A percentile compares a stretch with the other conserved stretches of the same genome.
Conservation (phyloP, 2,888 invertebrate genomes). For the Trissoscelio sp. region DNA sequence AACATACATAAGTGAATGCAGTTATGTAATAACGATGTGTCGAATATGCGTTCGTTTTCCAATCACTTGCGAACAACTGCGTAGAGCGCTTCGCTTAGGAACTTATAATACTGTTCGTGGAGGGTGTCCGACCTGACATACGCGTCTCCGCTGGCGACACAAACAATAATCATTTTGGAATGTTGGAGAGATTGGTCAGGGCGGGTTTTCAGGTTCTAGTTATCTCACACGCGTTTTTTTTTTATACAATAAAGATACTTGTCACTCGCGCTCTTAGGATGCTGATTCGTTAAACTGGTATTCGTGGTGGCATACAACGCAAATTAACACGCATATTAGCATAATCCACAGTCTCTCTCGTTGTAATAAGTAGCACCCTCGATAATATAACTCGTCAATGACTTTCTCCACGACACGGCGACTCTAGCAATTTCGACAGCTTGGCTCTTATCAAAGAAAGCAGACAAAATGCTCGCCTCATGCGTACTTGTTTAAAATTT, state of each 20-base stretch:
- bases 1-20: conserved; percentile 53
- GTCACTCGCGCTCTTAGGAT: conserved; percentile 37
- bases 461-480: conserved; percentile 39
- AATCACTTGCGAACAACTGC: conserved; percentile 52
- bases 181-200: conserved; percentile 39
- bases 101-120: conserved; percentile 82
- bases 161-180: conserved; percentile 18
- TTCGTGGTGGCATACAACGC: no score
- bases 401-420: conserved; percentile 55
- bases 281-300: conserved; percentile 45
- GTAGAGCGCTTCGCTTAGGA: conserved; percentile 76
- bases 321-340: no score
- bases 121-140: conserved; percentile 71
- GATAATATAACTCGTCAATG: conserved; percentile 21
- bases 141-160: conserved; percentile 24
- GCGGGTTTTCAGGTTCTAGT: conserved; percentile 16
- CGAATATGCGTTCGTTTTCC: conserved; percentile 41
- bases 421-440: conserved; percentile 61
- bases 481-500: conserved; percentile 30
- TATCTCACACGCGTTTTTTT: conserved; percentile 15
- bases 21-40: conserved; percentile 52
- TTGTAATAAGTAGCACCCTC: conserved; percentile 54
- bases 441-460: conserved; percentile 35
- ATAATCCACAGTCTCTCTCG: conserved; percentile 52
- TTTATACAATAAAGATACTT: conserved; percentile 16